Evolutionary conservation across 2,888 invertebrate species (phyloP).

Genomic region (Melangyna quadrimaculata): DNA sequence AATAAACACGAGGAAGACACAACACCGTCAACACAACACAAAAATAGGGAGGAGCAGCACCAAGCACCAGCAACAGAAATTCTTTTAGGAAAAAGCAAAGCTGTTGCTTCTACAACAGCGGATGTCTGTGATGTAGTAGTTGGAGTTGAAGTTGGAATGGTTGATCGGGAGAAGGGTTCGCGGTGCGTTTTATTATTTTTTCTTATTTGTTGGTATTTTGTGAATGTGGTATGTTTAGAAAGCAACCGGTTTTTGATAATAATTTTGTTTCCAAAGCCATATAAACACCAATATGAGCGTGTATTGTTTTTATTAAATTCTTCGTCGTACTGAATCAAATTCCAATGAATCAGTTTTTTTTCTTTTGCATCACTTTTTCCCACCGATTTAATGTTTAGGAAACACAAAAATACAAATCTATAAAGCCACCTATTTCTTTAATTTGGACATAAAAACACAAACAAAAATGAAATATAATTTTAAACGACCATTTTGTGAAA

Average conservation of each 20-base stretch:
- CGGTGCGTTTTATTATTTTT: conserved; percentile 29
- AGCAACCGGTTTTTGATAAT: conserved; percentile 68
- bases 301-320: conserved; percentile 34
- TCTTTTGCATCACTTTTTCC: conserved; percentile 36
- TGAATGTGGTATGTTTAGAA: conserved; percentile 66
- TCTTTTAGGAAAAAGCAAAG: conserved; percentile 62
- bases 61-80: conserved; percentile 52
- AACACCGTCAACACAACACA: conserved; percentile 13
- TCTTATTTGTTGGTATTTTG: conserved; percentile 40
- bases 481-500: conserved; percentile 64
- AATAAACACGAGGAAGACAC: conserved; percentile 22
- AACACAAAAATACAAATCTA: neutral
- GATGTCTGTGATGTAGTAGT: conserved; percentile 36
- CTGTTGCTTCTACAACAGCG: conserved; percentile 22
- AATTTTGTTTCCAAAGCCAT: conserved; percentile 61
- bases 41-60: conserved; percentile 34
- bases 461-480: conserved; percentile 24
- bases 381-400: neutral
- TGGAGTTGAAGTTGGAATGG: neutral
- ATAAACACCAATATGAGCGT: conserved; percentile 55
- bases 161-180: conserved; percentile 10
- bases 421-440: neutral
- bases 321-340: conserved; percentile 51
- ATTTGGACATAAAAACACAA: neutral
- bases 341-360: conserved; percentile 48